Conservation (phyloP, 35 echinoderm and acorn worm genomes). For the Apostichopus parvimensis region DNA sequence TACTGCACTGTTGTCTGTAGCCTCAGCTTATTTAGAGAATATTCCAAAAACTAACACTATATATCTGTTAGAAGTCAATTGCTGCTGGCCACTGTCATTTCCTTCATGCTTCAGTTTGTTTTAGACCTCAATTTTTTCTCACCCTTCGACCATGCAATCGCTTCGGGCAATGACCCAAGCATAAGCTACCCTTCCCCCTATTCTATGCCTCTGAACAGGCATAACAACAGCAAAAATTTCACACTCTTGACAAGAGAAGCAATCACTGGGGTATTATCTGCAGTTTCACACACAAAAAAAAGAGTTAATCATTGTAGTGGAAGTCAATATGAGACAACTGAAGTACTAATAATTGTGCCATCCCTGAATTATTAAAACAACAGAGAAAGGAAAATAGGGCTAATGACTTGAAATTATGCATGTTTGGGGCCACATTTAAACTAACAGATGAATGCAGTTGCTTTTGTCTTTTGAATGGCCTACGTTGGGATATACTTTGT, state of each 20-base stretch:
- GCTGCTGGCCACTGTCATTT: neutral
- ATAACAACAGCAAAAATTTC: slow-evolving; percentile 6
- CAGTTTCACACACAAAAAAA: slow-evolving; percentile 2
- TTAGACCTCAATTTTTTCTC: neutral
- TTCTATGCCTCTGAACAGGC: slow-evolving; percentile 10
- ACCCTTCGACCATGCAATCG: neutral
- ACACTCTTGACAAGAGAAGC: slow-evolving; percentile 37
- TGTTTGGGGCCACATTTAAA: slow-evolving; percentile 33
- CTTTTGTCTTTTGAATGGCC: neutral
- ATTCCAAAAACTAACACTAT: no score
- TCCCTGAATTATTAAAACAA: slow-evolving; percentile 46
- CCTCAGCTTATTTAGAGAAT: no score
- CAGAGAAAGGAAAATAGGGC: slow-evolving; percentile 37
- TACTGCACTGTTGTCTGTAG: no score
- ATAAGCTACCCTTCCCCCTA: slow-evolving; percentile 10
- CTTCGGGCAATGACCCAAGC: slow-evolving; percentile 30
- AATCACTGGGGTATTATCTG: slow-evolving; percentile 39
- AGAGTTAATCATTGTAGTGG: slow-evolving; percentile 36
- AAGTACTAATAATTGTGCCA: slow-evolving; percentile 47
- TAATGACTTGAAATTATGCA: slow-evolving; percentile 46
- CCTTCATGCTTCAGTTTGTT: neutral
- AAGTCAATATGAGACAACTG: slow-evolving; percentile 18
- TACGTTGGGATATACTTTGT: neutral
- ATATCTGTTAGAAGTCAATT: neutral
- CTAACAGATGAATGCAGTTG: slow-evolving; percentile 1